Percentiles rank a stretch among this genome's conserved stretches.
These are phyloP conservation scores for Carollia perspicillata DNA, from an alignment of 2,113 vertebrate species.

Conservation along the genomic window DNA sequence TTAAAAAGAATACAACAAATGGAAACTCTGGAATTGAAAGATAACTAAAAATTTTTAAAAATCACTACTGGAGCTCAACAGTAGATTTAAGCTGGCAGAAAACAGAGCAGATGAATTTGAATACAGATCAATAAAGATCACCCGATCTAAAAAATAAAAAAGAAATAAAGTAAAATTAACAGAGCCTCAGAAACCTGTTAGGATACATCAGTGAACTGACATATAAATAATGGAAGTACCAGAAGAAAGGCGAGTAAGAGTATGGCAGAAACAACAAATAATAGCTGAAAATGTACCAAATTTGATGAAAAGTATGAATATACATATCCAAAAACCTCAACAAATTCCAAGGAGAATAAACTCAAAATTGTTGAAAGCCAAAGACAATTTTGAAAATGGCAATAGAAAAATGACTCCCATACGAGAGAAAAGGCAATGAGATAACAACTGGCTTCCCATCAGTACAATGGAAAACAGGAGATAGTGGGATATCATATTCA, in stretches of 20 bases:
- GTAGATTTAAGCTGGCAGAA: neutral
- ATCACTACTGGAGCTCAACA: neutral
- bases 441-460: neutral
- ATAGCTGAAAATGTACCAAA: neutral
- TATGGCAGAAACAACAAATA: neutral
- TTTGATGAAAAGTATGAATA: neutral
- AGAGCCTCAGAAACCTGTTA: neutral
- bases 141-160: neutral
- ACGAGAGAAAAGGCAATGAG: neutral
- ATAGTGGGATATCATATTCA: neutral
- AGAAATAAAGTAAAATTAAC: neutral
- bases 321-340: neutral
- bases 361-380: neutral
- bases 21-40: neutral
- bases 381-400: neutral
- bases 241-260: neutral
- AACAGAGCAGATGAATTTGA: neutral
- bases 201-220: neutral
- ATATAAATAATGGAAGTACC: neutral
- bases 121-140: neutral
- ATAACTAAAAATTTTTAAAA: neutral
- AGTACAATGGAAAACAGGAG: neutral
- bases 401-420: neutral
- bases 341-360: neutral
- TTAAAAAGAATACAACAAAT: neutral